Conservation (phyloP, 2,113 vertebrate genomes). For the Salvelinus sp. region DNA sequence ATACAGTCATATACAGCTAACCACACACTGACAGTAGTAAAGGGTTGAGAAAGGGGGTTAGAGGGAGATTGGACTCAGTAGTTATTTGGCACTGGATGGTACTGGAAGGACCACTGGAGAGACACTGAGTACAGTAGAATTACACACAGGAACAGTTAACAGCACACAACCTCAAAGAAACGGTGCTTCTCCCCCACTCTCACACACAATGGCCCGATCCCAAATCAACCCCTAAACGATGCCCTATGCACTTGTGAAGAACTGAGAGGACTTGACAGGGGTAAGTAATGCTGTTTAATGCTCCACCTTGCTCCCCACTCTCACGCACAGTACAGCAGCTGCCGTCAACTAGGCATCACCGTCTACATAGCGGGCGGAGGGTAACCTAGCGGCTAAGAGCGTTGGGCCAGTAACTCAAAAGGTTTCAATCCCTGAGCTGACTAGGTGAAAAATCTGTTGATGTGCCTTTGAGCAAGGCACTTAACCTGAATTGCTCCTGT, state of each 20-base stretch:
- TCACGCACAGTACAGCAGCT: conserved; percentile 52
- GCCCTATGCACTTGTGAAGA: conserved; percentile 10
- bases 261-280: too few species aligned
- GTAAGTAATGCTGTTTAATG: too few species aligned
- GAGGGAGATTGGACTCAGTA: conserved; percentile 52
- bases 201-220: conserved; percentile 23
- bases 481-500: too few species aligned
- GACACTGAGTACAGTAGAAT: conserved; percentile 63
- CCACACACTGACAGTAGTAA: conserved; percentile 48
- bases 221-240: too few species aligned
- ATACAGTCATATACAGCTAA: conserved; percentile 57
- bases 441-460: too few species aligned
- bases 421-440: too few species aligned
- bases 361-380: too few species aligned
- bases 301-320: background rate
- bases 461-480: too few species aligned
- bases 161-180: conserved; percentile 58
- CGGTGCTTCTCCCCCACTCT: conserved; percentile 51
- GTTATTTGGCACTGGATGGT: conserved; percentile 69
- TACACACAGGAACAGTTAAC: conserved; percentile 52
- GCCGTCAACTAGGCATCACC: too few species aligned
- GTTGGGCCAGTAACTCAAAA: too few species aligned
- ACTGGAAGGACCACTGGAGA: conserved; percentile 72
- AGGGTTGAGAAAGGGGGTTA: conserved; percentile 62
- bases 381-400: too few species aligned